Base-by-base conservation (phyloP, 1,140 invertebrate genomes). In the Drosophila nebulosa region DNA sequence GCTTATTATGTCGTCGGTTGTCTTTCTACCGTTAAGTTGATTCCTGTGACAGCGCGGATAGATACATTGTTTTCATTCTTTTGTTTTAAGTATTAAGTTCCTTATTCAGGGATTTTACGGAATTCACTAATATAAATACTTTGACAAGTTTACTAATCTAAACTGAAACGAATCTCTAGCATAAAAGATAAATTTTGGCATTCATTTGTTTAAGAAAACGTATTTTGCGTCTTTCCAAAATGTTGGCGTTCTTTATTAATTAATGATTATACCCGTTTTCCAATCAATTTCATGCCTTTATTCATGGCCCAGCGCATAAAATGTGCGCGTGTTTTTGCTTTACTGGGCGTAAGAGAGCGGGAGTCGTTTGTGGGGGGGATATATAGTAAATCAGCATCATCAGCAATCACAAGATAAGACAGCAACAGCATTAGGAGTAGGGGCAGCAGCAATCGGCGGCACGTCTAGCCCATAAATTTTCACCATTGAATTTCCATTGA, bases 381-480 rank as follows among this genome's bases (percentile, higher is more conserved):
- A 52, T 26, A 52, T 26, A 52, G 50, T 24, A 52, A 52, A 52
- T 52, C 50, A 52, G 22, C 50, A 52, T 52, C 50, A 52, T 52
- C 50, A 26, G 50, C 50, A 52, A 52, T 52, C 50, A 26, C 10
- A 52, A 52, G 52, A 55, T 55, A 55, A 55, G 24, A 55, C 14
- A 26, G n/a, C 26, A 53, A 10, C 10, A 42, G 0, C 39, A 6
- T 4, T 1, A 42, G 36, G n/a, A 39, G 36, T 16, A 10, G 36
- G 36, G 14, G 36, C 36, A 14, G 36, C 36, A 14, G 7, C 12
- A 39, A 46, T 7, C 14, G 7, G 18, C 14, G 9, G 51, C 71
- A 66, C 36, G 71, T 67, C 74, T 56, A 67, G 63, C 12, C 70
- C 27, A 74, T 74, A 74, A 74, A 74, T 56, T 74, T 21, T 60